phyloP scores from a whole-genome alignment of 2,113 vertebrate species.

The Gobius niger region DNA sequence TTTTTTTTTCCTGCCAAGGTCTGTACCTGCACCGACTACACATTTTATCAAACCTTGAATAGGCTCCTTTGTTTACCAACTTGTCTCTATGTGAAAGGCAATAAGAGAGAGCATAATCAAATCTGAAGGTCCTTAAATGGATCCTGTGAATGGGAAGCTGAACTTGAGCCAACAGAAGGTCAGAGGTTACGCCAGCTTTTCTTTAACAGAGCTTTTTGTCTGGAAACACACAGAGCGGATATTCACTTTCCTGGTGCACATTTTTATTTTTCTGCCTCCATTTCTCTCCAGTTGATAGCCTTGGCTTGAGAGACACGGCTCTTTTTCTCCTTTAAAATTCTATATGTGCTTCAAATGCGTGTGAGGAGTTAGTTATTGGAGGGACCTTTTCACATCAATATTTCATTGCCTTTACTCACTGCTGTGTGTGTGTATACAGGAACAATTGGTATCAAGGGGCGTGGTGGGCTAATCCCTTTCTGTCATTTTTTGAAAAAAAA shows the following conservation, averaged over 20 bases:
- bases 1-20: conserved; percentile 18
- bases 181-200: conserved; percentile 38
- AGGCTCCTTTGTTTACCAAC: conserved; percentile 24
- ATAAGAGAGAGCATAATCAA: conserved; percentile 34
- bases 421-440: too few relatives aligned
- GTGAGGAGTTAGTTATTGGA: conserved; percentile 49
- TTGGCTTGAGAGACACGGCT: conserved; percentile 48
- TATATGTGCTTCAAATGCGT: conserved; percentile 51
- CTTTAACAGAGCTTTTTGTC: conserved; percentile 29
- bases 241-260: conserved; percentile 41
- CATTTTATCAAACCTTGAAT: conserved; percentile 38
- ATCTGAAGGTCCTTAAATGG: conserved; percentile 29
- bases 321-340: conserved; percentile 52
- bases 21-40: conserved; percentile 31
- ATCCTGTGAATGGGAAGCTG: conserved; percentile 31
- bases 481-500: too few relatives aligned
- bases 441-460: too few relatives aligned
- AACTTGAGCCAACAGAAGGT: conserved; percentile 34
- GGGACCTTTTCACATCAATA: conserved; percentile 46
- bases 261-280: conserved; percentile 41
- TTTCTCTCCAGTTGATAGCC: conserved; percentile 54
- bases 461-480: too few relatives aligned
- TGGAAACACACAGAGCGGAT: conserved; percentile 29
- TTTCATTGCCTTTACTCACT: conserved; percentile 27
- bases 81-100: conserved; percentile 25